phyloP scores from a whole-genome alignment of 1,140 invertebrate genomes.

The Diabrotica undecimpunctata region DNA sequence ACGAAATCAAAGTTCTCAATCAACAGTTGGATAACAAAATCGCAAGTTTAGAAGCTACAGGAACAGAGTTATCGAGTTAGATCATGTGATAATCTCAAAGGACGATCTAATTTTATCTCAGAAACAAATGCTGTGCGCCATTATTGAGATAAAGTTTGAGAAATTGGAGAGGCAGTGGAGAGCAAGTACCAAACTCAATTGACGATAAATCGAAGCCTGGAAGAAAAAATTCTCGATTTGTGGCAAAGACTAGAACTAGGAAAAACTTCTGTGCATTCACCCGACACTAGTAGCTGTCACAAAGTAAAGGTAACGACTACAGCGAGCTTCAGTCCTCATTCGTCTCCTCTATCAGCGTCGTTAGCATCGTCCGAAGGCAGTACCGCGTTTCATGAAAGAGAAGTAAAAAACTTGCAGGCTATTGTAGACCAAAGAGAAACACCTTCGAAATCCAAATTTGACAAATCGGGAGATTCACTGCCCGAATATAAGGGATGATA shows the following conservation, averaged over 20 bases:
- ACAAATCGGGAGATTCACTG: background rate
- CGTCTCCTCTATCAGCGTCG: constrained; percentile 54
- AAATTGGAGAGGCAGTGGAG: constrained; percentile 55
- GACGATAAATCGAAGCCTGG: constrained; percentile 62
- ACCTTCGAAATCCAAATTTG: constrained; percentile 15
- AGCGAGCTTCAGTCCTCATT: constrained; percentile 47
- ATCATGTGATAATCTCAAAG: constrained; percentile 48
- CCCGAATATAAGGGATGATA: background rate
- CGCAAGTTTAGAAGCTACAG: constrained; percentile 51
- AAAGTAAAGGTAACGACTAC: constrained; percentile 50
- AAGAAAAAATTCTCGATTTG: constrained; percentile 64
- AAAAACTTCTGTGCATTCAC: constrained; percentile 31
- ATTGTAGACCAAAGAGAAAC: constrained; percentile 30
- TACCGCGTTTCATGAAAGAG: constrained; percentile 48
- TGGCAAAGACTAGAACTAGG: constrained; percentile 49
- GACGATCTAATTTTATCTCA: constrained; percentile 52
- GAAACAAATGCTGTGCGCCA: constrained; percentile 51
- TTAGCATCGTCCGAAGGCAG: constrained; percentile 55
- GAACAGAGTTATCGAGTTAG: constrained; percentile 52
- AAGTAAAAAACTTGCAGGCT: constrained; percentile 49
- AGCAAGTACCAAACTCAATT: constrained; percentile 69
- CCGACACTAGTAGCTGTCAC: constrained; percentile 45
- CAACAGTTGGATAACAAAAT: constrained; percentile 33
- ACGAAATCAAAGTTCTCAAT: constrained; percentile 44
- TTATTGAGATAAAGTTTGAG: constrained; percentile 45